A percentile compares a stretch with the other conserved stretches of the same genome.
Conservation (phyloP, 2,797 vertebrate genomes). For the Leucoraja ocellata region DNA sequence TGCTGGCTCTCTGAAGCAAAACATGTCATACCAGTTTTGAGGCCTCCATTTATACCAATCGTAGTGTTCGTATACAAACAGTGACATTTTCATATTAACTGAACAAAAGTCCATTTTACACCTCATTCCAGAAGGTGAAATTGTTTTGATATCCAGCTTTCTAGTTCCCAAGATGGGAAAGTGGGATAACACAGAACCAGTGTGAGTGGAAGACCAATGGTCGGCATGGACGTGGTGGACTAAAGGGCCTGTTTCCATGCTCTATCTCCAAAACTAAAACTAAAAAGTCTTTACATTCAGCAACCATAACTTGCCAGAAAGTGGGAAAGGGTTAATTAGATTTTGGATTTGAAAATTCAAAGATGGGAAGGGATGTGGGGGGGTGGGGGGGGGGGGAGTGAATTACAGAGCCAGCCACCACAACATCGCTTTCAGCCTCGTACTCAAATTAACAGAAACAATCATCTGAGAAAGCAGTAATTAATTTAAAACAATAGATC, state of each 20-base stretch:
- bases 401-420: not conserved
- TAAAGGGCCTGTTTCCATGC: no score
- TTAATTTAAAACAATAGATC: not conserved
- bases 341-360: not conserved
- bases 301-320: not conserved
- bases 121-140: not conserved
- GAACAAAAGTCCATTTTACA: not conserved
- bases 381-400: no score
- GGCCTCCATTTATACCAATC: not conserved
- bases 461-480: not conserved
- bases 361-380: not conserved
- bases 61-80: not conserved
- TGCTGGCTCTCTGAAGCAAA: not conserved
- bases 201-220: no score
- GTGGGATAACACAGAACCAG: no score
- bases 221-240: no score
- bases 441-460: not conserved
- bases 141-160: not conserved
- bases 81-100: not conserved
- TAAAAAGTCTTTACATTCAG: not conserved
- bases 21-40: not conserved
- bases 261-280: no score
- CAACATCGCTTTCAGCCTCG: not conserved
- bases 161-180: not conserved
- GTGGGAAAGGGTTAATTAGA: slow-evolving; percentile 1